These are phyloP conservation scores for Coenonympha glycerion DNA, from an alignment of 2,888 invertebrate species.

Conservation along the genomic window DNA sequence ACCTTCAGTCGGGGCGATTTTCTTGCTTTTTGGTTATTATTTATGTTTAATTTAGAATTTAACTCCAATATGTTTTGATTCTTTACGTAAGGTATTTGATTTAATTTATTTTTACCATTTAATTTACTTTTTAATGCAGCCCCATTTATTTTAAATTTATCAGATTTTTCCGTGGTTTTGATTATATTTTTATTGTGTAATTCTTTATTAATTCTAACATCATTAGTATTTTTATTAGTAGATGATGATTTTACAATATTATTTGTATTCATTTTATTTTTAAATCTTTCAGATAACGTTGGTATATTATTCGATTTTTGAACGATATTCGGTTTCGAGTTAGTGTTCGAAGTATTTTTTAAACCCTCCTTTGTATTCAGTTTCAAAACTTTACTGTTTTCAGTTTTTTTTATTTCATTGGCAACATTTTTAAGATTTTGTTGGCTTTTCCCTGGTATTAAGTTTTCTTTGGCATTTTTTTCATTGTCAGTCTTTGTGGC, in stretches of 20 bases:
- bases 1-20: neutral
- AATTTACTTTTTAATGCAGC: neutral
- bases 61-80: neutral
- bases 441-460: neutral
- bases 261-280: neutral
- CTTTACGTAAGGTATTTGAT: neutral
- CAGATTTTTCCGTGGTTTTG: neutral
- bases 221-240: neutral
- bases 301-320: neutral
- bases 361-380: neutral
- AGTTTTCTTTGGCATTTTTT: neutral
- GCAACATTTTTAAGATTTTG: neutral
- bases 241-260: no score
- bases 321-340: neutral
- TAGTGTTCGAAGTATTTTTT: neutral
- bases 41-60: neutral
- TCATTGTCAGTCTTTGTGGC: neutral
- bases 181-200: neutral
- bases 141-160: neutral
- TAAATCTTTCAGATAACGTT: conserved; percentile 1
- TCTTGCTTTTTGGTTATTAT: neutral
- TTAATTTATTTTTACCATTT: neutral
- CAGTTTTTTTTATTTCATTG: neutral
- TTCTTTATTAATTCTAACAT: neutral
- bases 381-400: neutral